These are phyloP conservation scores for Thunnus albacares DNA, from an alignment of 2,797 vertebrate genomes.

Conservation along the genomic window DNA sequence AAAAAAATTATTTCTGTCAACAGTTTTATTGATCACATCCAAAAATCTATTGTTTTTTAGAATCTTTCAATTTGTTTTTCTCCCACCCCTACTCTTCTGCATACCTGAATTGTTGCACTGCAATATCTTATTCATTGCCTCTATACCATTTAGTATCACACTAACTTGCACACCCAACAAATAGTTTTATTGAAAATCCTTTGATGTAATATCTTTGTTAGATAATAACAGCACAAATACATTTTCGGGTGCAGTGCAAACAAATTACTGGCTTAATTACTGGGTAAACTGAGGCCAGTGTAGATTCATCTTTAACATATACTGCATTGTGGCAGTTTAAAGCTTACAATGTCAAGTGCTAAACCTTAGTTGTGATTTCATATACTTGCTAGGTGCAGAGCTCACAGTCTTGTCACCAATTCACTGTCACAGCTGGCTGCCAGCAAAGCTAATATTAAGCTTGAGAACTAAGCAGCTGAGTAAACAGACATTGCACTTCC, in stretches of 20 bases:
- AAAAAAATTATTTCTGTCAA: too few relatives aligned
- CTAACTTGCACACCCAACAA: constrained; percentile 26
- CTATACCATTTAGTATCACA: constrained; percentile 13
- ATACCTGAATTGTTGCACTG: constrained; percentile 7
- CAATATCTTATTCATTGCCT: constrained; percentile 13
- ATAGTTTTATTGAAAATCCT: constrained; percentile 17
- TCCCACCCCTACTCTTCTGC: background rate
- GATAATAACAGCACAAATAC: background rate
- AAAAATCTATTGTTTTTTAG: background rate
- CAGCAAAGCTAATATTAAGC: constrained; percentile 58
- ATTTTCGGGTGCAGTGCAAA: constrained; percentile 6
- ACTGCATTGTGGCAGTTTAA: background rate
- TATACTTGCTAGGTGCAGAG: constrained; percentile 32
- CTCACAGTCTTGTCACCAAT: constrained; percentile 48
- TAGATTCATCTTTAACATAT: background rate
- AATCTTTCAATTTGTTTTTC: background rate
- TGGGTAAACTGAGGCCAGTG: constrained; percentile 11
- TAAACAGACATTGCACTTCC: constrained; percentile 65
- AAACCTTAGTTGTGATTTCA: constrained; percentile 36
- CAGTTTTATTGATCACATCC: background rate
- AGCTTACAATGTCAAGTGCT: constrained; percentile 34
- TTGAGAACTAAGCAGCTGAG: constrained; percentile 64
- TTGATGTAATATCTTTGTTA: too few relatives aligned
- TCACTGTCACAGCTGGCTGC: constrained; percentile 49
- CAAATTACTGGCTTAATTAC: background rate